Conservation (phyloP, 2,888 invertebrate species). For the Hypomecis punctinalis region DNA sequence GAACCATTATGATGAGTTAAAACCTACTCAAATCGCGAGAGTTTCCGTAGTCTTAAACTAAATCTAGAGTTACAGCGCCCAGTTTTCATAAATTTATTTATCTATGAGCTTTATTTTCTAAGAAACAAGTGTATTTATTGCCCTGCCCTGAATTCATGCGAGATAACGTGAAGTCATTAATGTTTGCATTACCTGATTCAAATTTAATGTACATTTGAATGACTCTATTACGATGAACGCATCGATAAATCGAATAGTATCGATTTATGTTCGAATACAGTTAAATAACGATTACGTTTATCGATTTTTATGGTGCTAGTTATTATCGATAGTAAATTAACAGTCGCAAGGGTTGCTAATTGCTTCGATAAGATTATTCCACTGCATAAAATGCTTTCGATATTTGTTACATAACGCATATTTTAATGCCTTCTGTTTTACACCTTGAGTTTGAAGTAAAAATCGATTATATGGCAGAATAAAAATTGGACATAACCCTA, state of each 20-base stretch:
- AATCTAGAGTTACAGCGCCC: constrained; percentile 12
- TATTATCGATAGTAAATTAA: constrained; percentile 31
- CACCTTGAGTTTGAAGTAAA: not conserved
- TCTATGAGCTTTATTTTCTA: constrained; percentile 25
- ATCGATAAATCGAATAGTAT: constrained; percentile 26
- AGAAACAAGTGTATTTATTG: constrained; percentile 28
- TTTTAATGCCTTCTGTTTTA: constrained; percentile 19
- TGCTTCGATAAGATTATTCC: constrained; percentile 59
- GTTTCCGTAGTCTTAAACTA: no score
- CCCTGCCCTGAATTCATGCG: constrained; percentile 28
- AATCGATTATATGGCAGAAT: no score
- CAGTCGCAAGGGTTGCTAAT: constrained; percentile 50
- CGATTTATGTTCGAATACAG: constrained; percentile 21
- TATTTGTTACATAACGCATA: constrained; percentile 37
- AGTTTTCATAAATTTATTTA: constrained; percentile 7
- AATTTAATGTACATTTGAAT: constrained; percentile 37
- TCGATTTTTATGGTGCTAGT: constrained; percentile 29
- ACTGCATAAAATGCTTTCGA: constrained; percentile 47
- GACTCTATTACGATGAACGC: constrained; percentile 25
- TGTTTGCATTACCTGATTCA: constrained; percentile 34
- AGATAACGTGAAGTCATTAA: constrained; percentile 32
- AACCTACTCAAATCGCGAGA: no score
- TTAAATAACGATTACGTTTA: constrained; percentile 30
- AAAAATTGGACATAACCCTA: no score
- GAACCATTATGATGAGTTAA: no score